Evolutionary conservation across 2,888 invertebrate genomes (phyloP), one percentile per base, ranked within the genome.

Genomic region (Bembecia ichneumoniformis): DNA sequence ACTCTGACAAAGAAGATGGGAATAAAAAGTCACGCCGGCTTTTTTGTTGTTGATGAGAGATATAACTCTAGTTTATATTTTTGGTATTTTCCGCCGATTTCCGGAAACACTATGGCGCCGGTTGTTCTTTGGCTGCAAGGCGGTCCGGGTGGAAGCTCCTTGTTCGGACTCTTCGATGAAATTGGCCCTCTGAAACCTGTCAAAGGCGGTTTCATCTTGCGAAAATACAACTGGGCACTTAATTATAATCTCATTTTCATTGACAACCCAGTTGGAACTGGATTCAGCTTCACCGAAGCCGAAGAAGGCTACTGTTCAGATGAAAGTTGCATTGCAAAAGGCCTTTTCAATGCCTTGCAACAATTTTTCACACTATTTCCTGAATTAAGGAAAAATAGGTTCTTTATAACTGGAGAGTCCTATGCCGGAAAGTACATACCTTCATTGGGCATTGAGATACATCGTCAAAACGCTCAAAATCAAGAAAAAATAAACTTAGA

Each of bases 251-350:
- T 92, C 46, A 75, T 92, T 36, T 92, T 89, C 64, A 89, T 92
- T 51, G 92, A 92, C 58, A 91, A 90, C 56, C 92, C 92, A 3
- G 91, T 90, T 1, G 91, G 91, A 1, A 77, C 83, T 43, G 92
- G 92, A 1, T 92, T 90, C 62, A 92, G 91, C 64, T 92, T 89
- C 62, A 91, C 92, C 1, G 68, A 86, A 0, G 62, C 74, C 46
- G 74, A 87, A 0, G 62, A 73, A 46, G 90, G 89, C 34, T 91
- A 89, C 65, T 90, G 90, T 20, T 73, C 60, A 1, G 76, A 89
- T 63, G 88, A 91, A 64, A 71, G 66, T 0, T 89, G 89, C 59
- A 82, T 92, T 5, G 90, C 88, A 0, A 68, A 74, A 43, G 88
- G 90, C 51, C 71, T 92, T 1, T 89, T 89, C 62, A 74, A 64